Evolutionary conservation across 2,113 vertebrate genomes (phyloP).

Genomic region (Dasypus novemcinctus): DNA sequence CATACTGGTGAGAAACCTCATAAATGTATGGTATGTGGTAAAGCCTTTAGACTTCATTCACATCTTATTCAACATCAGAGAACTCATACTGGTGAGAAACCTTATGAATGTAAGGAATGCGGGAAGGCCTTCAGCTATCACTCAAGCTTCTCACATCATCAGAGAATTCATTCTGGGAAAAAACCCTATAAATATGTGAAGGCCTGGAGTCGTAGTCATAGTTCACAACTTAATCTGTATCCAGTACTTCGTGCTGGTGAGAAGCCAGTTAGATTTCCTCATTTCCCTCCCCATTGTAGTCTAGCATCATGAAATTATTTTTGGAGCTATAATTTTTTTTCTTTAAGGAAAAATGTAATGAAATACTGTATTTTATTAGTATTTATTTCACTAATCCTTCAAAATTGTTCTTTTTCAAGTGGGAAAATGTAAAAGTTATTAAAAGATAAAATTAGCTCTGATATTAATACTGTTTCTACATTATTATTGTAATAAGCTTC

Average conservation of each 20-base stretch:
- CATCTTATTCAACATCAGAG: constrained; percentile 29
- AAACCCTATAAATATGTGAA: not conserved
- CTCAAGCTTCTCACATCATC: constrained; percentile 37
- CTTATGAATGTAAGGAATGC: constrained; percentile 26
- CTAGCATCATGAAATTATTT: constrained; percentile 13
- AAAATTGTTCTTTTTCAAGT: not conserved
- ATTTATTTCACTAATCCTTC: constrained; percentile 6
- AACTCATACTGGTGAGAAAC: constrained; percentile 44
- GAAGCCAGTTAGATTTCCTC: not conserved
- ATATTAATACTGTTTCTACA: not conserved
- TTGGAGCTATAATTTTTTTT: not conserved
- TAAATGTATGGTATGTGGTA: constrained; percentile 44
- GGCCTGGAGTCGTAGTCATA: not conserved
- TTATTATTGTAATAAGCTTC: not conserved
- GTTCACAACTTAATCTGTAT: constrained; percentile 2
- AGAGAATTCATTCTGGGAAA: constrained; percentile 40
- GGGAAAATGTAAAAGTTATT: not conserved
- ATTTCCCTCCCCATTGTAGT: not conserved
- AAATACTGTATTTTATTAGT: not conserved
- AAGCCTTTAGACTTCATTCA: constrained; percentile 29
- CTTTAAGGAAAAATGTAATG: not conserved
- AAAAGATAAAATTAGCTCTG: not conserved
- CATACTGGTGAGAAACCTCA: constrained; percentile 56
- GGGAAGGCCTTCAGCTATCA: constrained; percentile 42
- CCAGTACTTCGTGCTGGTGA: not conserved